These are phyloP conservation scores for Micromussa lordhowensis DNA, from an alignment of 92 coral and sea anemone genomes.

Conservation along the genomic window DNA sequence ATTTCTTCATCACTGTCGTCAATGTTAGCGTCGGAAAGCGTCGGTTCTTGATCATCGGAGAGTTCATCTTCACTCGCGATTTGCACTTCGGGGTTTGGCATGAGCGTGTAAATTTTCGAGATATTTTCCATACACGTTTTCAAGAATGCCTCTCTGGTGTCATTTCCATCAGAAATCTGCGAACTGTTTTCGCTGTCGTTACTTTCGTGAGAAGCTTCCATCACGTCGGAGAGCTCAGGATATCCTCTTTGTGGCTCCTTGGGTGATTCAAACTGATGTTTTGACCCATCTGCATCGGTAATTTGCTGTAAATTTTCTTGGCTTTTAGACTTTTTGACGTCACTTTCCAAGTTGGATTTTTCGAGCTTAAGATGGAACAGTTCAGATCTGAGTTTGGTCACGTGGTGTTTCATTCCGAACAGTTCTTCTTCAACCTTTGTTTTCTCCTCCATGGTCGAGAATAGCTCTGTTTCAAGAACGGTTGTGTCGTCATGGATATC, in stretches of 20 bases:
- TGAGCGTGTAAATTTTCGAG: slow-evolving; percentile 81
- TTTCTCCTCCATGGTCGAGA: slow-evolving; percentile 90
- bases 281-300: slow-evolving; percentile 23
- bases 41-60: slow-evolving; percentile 80
- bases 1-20: slow-evolving; percentile 90
- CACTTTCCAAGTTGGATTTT: slow-evolving; percentile 78
- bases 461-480: slow-evolving; percentile 82
- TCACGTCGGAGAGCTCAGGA: slow-evolving; percentile 87
- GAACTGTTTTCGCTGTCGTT: slow-evolving; percentile 88
- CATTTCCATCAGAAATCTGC: slow-evolving; percentile 79
- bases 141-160: slow-evolving; percentile 66
- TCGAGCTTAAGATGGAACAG: slow-evolving; percentile 89
- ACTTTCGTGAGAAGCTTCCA: slow-evolving; percentile 87
- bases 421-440: slow-evolving; percentile 86
- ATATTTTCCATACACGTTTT: slow-evolving; percentile 83
- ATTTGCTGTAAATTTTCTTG: slow-evolving; percentile 28
- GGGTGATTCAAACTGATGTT: slow-evolving; percentile 30
- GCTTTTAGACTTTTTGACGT: slow-evolving; percentile 67
- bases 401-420: slow-evolving; percentile 77
- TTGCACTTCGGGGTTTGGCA: slow-evolving; percentile 78
- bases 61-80: slow-evolving; percentile 77
- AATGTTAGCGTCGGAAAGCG: slow-evolving; percentile 78
- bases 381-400: slow-evolving; percentile 74
- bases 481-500: slow-evolving; percentile 84
- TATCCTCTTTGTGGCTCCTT: slow-evolving; percentile 47